phyloP scores from a whole-genome alignment of 2,888 invertebrate species.

The Caenorhabditis parvicauda region DNA sequence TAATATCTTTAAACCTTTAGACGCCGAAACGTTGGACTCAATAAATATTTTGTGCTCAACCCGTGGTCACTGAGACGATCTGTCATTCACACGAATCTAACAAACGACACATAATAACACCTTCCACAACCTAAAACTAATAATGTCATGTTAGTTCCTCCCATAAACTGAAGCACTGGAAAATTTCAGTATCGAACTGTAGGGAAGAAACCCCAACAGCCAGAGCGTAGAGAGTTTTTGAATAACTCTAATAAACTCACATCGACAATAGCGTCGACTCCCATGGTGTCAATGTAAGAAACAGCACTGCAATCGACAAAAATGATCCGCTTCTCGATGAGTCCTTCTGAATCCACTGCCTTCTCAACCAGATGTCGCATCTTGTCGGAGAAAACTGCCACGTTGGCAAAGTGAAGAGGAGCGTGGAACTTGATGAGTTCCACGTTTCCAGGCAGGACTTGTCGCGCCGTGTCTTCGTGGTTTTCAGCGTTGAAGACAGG shows the following conservation, averaged over 20 bases:
- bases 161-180: not conserved
- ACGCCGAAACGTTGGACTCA: too few relatives aligned
- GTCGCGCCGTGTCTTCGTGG: constrained; percentile 23
- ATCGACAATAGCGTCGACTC: constrained; percentile 42
- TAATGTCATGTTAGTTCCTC: too few relatives aligned
- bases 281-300: constrained; percentile 51
- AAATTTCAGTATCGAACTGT: constrained; percentile 1
- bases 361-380: constrained; percentile 23
- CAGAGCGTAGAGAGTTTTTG: not conserved
- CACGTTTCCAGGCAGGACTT: constrained; percentile 24
- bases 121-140: not conserved
- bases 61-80: too few relatives aligned
- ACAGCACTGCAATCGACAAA: constrained; percentile 48
- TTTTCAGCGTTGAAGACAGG: constrained; percentile 13
- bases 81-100: too few relatives aligned
- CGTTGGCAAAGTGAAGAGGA: constrained; percentile 54
- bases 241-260: not conserved
- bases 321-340: constrained; percentile 21
- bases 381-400: constrained; percentile 39
- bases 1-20: too few relatives aligned
- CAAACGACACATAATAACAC: too few relatives aligned
- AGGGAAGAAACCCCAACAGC: too few relatives aligned
- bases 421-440: constrained; percentile 35
- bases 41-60: too few relatives aligned
- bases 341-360: constrained; percentile 13